A percentile compares a stretch with the other conserved stretches of the same genome.
phyloP scores from a whole-genome alignment of 2,888 invertebrate species.

The Drosophila meridionalis region DNA sequence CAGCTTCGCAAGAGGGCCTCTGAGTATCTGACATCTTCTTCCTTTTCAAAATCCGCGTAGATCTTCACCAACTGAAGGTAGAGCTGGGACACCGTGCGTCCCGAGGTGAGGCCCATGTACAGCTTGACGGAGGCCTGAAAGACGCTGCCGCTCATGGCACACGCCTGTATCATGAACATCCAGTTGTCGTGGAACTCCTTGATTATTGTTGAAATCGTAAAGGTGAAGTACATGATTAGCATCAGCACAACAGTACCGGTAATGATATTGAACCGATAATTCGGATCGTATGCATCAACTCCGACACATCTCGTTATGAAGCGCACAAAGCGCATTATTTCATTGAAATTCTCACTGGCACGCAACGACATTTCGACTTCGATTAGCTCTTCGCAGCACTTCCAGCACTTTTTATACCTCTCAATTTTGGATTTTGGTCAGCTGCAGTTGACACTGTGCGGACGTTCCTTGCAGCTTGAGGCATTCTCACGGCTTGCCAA shows the following conservation, averaged over 20 bases:
- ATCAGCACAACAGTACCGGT: not conserved
- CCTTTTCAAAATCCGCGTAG: slow-evolving; percentile 46
- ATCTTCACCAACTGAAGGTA: slow-evolving; percentile 26
- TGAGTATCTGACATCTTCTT: slow-evolving; percentile 33
- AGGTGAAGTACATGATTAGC: slow-evolving; percentile 39
- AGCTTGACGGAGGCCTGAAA: slow-evolving; percentile 59
- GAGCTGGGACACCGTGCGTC: slow-evolving; percentile 19
- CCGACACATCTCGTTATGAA: slow-evolving; percentile 41
- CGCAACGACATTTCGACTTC: slow-evolving; percentile 26
- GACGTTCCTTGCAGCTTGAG: slow-evolving; percentile 3
- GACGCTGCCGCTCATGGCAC: slow-evolving; percentile 56
- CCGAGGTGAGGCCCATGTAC: slow-evolving; percentile 21
- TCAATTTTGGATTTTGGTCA: slow-evolving; percentile 27
- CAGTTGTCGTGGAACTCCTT: slow-evolving; percentile 41
- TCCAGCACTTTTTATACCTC: slow-evolving; percentile 16
- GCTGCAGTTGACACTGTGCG: slow-evolving; percentile 44
- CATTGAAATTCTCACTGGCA: slow-evolving; percentile 18
- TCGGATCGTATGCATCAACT: slow-evolving; percentile 42
- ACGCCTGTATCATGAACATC: slow-evolving; percentile 52
- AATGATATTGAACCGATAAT: slow-evolving; percentile 47
- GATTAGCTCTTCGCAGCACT: not conserved
- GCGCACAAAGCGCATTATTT: slow-evolving; percentile 45
- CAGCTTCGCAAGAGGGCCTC: slow-evolving; percentile 30
- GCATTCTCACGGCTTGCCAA: slow-evolving; percentile 28
- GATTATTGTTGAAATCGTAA: slow-evolving; percentile 43